phyloP scores from a whole-genome alignment of 2,113 vertebrate genomes.

The Ptilorrhoa leucosticta region DNA sequence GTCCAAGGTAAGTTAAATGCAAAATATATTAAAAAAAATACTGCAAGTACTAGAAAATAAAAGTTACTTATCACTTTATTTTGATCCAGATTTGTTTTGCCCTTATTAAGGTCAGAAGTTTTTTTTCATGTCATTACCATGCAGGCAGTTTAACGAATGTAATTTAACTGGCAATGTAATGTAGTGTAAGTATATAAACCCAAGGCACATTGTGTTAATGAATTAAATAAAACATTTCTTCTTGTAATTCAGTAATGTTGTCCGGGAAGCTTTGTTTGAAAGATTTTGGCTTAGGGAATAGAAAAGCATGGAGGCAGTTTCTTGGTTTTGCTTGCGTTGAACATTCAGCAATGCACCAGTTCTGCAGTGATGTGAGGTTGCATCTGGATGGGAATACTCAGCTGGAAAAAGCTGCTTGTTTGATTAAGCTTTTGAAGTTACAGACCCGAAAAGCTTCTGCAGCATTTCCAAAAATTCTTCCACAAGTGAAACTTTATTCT shows the following conservation, averaged over 20 bases:
- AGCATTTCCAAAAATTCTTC: background rate
- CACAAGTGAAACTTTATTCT: background rate
- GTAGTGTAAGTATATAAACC: background rate
- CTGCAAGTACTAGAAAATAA: background rate
- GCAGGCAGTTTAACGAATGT: background rate
- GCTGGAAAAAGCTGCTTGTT: background rate
- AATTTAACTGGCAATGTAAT: background rate
- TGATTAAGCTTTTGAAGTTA: background rate
- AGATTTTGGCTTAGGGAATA: background rate
- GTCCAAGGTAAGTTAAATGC: background rate
- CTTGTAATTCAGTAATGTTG: background rate
- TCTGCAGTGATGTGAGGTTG: background rate
- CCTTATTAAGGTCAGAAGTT: background rate
- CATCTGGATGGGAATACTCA: background rate
- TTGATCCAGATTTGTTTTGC: background rate
- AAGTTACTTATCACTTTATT: background rate
- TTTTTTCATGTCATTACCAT: background rate
- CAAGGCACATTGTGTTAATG: background rate
- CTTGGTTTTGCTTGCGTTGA: background rate
- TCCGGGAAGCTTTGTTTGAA: background rate
- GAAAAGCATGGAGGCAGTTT: background rate
- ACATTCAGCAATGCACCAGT: background rate
- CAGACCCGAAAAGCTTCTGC: background rate
- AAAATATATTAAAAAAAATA: background rate
- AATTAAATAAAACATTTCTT: background rate